These are phyloP conservation scores for Lagocephalus sceleratus DNA, from an alignment of 2,797 vertebrate species.

Conservation along the genomic window DNA sequence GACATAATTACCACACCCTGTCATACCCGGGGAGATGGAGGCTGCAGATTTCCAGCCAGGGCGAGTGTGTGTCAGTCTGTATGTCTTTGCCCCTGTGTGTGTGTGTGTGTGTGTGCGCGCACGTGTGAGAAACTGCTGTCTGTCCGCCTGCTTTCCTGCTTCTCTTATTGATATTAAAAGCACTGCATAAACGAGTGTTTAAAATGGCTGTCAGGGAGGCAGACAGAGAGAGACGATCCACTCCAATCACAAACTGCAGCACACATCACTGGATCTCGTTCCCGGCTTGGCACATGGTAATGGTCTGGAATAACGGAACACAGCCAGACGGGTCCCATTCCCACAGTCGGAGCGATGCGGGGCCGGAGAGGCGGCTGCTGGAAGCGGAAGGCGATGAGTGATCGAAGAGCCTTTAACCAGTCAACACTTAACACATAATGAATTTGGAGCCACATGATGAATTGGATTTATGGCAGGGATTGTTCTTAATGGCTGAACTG, in stretches of 20 bases:
- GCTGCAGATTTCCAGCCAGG: slow-evolving; percentile 75
- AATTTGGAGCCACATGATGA: slow-evolving; percentile 67
- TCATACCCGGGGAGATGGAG: slow-evolving; percentile 76
- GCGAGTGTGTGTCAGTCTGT: slow-evolving; percentile 65
- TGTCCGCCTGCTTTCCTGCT: slow-evolving; percentile 72
- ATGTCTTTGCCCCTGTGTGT: slow-evolving; percentile 53
- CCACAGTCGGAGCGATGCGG: slow-evolving; percentile 47
- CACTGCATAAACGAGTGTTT: slow-evolving; percentile 76
- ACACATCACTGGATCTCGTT: slow-evolving; percentile 71
- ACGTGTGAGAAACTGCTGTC: slow-evolving; percentile 65
- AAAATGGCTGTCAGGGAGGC: slow-evolving; percentile 73
- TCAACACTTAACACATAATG: slow-evolving; percentile 72
- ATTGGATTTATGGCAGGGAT: slow-evolving; percentile 57
- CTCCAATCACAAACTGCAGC: slow-evolving; percentile 73
- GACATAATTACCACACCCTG: slow-evolving; percentile 83
- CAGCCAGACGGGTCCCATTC: slow-evolving; percentile 62
- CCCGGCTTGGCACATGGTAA: slow-evolving; percentile 71
- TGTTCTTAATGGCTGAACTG: slow-evolving; percentile 60
- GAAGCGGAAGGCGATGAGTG: slow-evolving; percentile 42
- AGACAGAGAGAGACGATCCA: slow-evolving; percentile 68
- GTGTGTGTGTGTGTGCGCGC: slow-evolving; percentile 24
- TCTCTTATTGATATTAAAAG: slow-evolving; percentile 80
- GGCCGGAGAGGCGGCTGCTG: slow-evolving; percentile 36
- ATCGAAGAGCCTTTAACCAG: slow-evolving; percentile 68
- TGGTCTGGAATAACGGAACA: slow-evolving; percentile 74